Conservation (phyloP, 2,888 invertebrate genomes). For the Rhabditoides inermis region DNA sequence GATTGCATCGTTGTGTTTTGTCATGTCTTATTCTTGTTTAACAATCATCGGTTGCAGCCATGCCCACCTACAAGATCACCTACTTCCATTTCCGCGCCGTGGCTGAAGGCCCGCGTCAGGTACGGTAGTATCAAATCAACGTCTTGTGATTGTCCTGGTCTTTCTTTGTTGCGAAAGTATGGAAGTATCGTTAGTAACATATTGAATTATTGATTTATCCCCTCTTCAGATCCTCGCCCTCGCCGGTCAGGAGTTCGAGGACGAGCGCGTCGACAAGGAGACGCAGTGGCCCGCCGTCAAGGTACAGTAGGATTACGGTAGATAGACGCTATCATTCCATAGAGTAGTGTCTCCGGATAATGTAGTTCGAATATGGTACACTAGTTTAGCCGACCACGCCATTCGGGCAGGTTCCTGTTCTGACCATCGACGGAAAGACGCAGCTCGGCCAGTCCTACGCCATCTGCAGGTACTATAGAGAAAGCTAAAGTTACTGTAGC, state of each 20-base stretch:
- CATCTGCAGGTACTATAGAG: too few relatives aligned
- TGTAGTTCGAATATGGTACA: background rate
- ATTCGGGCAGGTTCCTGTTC: too few relatives aligned
- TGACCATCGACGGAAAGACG: too few relatives aligned
- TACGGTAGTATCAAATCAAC: too few relatives aligned
- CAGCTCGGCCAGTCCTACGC: too few relatives aligned
- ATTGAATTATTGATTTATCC: background rate
- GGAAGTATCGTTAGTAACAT: background rate
- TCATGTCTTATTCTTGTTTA: too few relatives aligned
- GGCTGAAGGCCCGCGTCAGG: too few relatives aligned
- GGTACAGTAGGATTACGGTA: background rate
- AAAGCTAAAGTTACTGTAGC: too few relatives aligned
- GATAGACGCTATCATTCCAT: background rate
- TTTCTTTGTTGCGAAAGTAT: background rate
- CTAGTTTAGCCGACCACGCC: too few relatives aligned
- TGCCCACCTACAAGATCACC: conserved; percentile 1
- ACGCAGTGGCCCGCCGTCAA: conserved; percentile 4
- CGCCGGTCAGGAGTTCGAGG: conserved; percentile 6
- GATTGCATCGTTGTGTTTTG: too few relatives aligned
- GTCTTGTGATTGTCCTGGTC: too few relatives aligned
- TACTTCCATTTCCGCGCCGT: conserved; percentile 2
- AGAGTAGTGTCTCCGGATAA: background rate
- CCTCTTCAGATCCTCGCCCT: conserved; percentile 5
- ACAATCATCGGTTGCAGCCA: too few relatives aligned
- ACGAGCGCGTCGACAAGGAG: conserved; percentile 1